Base-by-base conservation (phyloP, 2,797 vertebrate species). In the Xenops minutus region DNA sequence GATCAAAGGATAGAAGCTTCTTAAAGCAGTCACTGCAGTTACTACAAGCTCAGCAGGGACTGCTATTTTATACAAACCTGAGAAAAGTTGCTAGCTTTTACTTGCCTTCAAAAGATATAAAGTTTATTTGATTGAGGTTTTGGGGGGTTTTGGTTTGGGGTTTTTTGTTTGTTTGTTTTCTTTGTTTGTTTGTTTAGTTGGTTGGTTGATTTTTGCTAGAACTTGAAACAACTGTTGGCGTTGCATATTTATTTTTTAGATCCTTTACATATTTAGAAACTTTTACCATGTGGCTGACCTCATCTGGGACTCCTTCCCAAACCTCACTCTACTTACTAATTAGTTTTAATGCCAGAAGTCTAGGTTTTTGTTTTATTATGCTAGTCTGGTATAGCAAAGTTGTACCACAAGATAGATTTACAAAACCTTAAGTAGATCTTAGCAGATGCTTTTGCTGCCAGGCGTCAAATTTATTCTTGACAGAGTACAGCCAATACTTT, bases 341-440 rank as follows among this genome's bases (percentile, higher is more conserved):
- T 86, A 77, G 20, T 49, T 93, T 85, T 89, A 85, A 64, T 82
- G 71, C 9, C 84, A 91, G 56, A 79, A 91, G 56, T 84, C 41
- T 91, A 73, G 18, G 9, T 4, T 80, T 86, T 76, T 85, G 20
- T 59, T 95, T 91, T 85, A 87, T 87, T 85, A 55, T 79, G 51
- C 69, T 75, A 76, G 63, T 48, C 71, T 93, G 36, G 37, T 73
- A 64, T 23, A 87, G 68, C 18, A 66, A 92, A 94, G 34, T 63
- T 92, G 41, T 89, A 92, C 51, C 67, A 76, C 73, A 87, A 10
- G 32, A 85, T 32, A 91, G 74, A 84, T 95, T 95, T 92, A 56
- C 86, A 93, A 95, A 93, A 88, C 51, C 69, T 77, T 74, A 93
- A 92, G 77, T 77, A 79, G 74, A 68, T 79, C 81, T 85, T 84